phyloP scores from a whole-genome alignment of 2,888 invertebrate genomes.

The Xestobium rufovillosum region DNA sequence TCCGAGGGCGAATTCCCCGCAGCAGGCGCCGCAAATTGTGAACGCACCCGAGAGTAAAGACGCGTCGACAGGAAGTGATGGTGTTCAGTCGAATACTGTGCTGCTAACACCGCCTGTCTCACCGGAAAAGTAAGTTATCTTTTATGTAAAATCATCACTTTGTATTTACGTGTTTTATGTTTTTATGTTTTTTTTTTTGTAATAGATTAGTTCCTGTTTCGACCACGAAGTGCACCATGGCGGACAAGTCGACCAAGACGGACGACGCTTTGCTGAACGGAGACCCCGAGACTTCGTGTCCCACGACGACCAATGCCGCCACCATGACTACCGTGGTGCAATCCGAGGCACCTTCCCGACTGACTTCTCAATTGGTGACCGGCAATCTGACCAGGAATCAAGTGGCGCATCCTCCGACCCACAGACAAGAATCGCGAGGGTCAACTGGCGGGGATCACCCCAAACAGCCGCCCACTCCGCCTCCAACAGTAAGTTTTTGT shows the following conservation, averaged over 20 bases:
- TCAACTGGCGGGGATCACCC: constrained; percentile 6
- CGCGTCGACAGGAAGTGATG: constrained; percentile 33
- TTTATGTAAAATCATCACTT: too few species aligned
- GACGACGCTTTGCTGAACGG: constrained; percentile 43
- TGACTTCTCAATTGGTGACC: constrained; percentile 29
- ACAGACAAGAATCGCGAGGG: constrained; percentile 24
- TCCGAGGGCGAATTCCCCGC: constrained; percentile 37
- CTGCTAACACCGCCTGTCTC: constrained; percentile 52
- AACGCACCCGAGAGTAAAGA: constrained; percentile 31
- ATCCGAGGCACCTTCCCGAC: constrained; percentile 33
- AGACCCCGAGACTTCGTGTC: constrained; percentile 32
- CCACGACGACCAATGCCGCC: constrained; percentile 48
- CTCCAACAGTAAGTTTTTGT: constrained; percentile 24
- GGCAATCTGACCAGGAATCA: constrained; percentile 29
- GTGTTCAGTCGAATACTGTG: constrained; percentile 43
- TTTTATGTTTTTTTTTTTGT: constrained; percentile 11
- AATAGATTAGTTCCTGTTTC: constrained; percentile 40
- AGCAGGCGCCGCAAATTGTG: constrained; percentile 21
- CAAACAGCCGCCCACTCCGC: constrained; percentile 25
- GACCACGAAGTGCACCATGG: constrained; percentile 47
- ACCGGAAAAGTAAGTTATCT: constrained; percentile 51
- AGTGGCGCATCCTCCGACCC: constrained; percentile 10
- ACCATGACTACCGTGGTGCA: constrained; percentile 47
- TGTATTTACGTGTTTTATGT: too few species aligned
- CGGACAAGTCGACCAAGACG: constrained; percentile 66